Conservation (phyloP, 2,888 invertebrate species). For the Ennomos quercinarius region DNA sequence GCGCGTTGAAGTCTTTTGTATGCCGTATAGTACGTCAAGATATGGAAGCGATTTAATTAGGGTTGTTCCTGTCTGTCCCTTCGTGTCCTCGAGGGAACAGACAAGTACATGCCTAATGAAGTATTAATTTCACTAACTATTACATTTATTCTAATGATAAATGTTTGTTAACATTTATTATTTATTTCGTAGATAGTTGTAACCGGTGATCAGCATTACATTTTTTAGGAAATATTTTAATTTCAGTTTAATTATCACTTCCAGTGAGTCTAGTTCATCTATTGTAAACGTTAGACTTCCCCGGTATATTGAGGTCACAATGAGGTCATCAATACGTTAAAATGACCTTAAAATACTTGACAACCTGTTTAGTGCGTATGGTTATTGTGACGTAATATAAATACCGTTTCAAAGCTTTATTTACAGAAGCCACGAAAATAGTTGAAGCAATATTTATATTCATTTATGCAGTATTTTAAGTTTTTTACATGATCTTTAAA, state of each 20-base stretch:
- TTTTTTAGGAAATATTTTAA: too few relatives aligned
- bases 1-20: slow-evolving; percentile 52
- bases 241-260: not conserved
- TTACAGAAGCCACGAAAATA: slow-evolving; percentile 2
- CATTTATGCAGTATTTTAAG: too few relatives aligned
- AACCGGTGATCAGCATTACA: too few relatives aligned
- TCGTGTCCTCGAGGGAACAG: too few relatives aligned
- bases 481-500: too few relatives aligned
- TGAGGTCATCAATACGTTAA: slow-evolving; percentile 21
- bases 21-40: not conserved
- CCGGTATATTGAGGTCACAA: slow-evolving; percentile 12
- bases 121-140: too few relatives aligned
- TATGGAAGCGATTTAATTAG: too few relatives aligned
- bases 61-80: too few relatives aligned
- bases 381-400: slow-evolving; percentile 24
- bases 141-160: too few relatives aligned
- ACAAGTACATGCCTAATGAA: too few relatives aligned
- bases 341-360: slow-evolving; percentile 26
- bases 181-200: too few relatives aligned
- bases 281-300: not conserved
- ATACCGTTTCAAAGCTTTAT: slow-evolving; percentile 21
- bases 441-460: not conserved
- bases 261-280: slow-evolving; percentile 13
- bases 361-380: slow-evolving; percentile 23
- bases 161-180: too few relatives aligned